Base-by-base conservation (phyloP, 2,797 vertebrate species). In the Tympanoctomys barrerae region DNA sequence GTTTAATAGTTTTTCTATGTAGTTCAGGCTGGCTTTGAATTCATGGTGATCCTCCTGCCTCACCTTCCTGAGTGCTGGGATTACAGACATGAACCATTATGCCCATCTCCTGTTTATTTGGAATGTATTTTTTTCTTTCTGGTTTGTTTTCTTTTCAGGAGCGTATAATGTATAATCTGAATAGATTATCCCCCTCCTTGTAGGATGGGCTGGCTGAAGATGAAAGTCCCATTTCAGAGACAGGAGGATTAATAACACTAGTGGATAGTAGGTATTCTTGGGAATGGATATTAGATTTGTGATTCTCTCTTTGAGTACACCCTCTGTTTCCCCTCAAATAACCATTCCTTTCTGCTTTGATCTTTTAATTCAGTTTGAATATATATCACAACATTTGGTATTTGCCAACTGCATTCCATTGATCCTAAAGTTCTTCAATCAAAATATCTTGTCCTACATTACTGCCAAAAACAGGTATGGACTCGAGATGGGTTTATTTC, bases 391-490 rank as follows among this genome's bases (percentile, higher is more conserved):
- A 42, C 99, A 99, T 89, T 98, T 99, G 98, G 99, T 99, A 97
- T 99, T 99, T 97, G 99, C 99, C 98, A 99, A 99, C 99, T 99
- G 99, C 98, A 99, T 99, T 98, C 99, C 99, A 0, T 98, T 99
- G 98, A 99, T 99, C 97, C 99, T 99, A 97, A 99, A 99, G 98
- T 99, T 99, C 99, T 99, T 99, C 99, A 99, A 99, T 98, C 99
- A 99, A 98, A 99, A 99, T 98, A 99, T 99, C 98, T 99, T 99
- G 99, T 99, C 99, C 88, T 99, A 99, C 92, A 99, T 99, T 98
- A 99, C 99, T 96, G 99, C 99, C 98, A 99, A 99, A 98, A 99
- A 99, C 99, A 99, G 99, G 99, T 99, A 98, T 62, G 91, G 81
- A 71, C 54, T 75, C 83, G 79, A 62, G 28, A 42, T 62, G 89